Evolutionary conservation across 1,140 invertebrate species (phyloP), one percentile per base, ranked within the genome.

Genomic region (Cyphomyrmex costatus): DNA sequence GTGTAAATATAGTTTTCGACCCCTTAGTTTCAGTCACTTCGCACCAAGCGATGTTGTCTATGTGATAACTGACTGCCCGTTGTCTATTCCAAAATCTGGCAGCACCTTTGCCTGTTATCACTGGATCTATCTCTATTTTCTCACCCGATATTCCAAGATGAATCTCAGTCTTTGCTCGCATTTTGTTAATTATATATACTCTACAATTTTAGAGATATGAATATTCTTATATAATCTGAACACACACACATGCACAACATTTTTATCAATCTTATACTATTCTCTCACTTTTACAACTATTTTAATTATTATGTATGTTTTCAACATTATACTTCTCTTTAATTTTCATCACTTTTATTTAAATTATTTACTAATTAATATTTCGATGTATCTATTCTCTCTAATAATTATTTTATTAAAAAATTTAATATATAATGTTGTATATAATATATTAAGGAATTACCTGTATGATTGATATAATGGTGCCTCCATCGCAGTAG

Each of bases 121-220:
- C 96, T 2, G 98, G 98, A 94, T 98, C 98, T 70, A 99, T 98
- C 95, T 99, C 98, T 78, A 99, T 97, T 93, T 98, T 98, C 90
- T 99, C 98, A 21, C 98, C 97, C 46, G 98, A 98, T 80, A 99
- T 97, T 74, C 98, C 98, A 58, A 99, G 95, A 91, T 98, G 97
- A 6, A 99, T 97, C 89, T 98, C 97, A 36, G 97, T 97, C 93
- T 98, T 98, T 12, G 97, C 96, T 90, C 97, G 95, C 56, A 98
- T 96, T 96, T 97, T 98, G 92, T 97, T 97, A 33, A 98, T 95
- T 87, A 98, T 96, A 87, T 96, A 96, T 3, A 98, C 97, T 91
- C 96, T 96, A 70, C 16, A 46, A 16, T 66, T 49, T 49, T 87
- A 87, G 53, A 77, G 19, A 77, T 24, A 27, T 14, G 21, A 24